Conservation (phyloP, 2,797 vertebrate genomes). For the Muraenolepis orangiensis region DNA sequence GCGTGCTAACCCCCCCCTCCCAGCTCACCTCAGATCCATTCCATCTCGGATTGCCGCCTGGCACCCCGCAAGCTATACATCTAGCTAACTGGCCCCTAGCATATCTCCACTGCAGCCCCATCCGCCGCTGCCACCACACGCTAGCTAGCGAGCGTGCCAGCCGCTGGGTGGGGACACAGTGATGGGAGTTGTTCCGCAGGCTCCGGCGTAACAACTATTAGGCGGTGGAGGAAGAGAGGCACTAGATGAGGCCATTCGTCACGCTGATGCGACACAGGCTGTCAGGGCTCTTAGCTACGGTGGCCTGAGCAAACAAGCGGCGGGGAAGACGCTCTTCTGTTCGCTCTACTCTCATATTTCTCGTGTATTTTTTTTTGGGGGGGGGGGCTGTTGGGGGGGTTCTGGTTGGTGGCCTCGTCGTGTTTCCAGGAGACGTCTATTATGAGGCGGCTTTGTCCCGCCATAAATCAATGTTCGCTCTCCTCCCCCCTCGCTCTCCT, state of each 20-base stretch:
- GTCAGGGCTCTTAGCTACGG: conserved; percentile 66
- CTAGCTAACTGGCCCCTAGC: conserved; percentile 4
- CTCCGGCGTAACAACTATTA: conserved; percentile 72
- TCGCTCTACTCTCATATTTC: conserved; percentile 55
- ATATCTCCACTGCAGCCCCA: conserved; percentile 2
- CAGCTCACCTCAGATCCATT: conserved; percentile 44
- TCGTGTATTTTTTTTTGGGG: conserved; percentile 41
- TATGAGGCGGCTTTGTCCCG: conserved; percentile 61
- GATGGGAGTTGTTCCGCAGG: conserved; percentile 68
- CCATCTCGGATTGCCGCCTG: conserved; percentile 24
- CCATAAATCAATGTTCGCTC: conserved; percentile 65
- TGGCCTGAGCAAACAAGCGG: conserved; percentile 44
- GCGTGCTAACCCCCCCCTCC: conserved; percentile 48
- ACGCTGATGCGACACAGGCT: conserved; percentile 70
- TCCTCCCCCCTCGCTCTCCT: not conserved
- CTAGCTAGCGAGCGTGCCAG: conserved; percentile 28
- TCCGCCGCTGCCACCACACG: conserved; percentile 29
- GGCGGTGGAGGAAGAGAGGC: conserved; percentile 62
- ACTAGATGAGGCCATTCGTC: conserved; percentile 74
- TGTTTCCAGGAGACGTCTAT: conserved; percentile 72
- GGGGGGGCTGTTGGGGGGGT: not conserved
- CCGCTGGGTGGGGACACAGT: conserved; percentile 53
- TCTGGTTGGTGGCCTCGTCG: conserved; percentile 44
- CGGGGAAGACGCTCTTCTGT: conserved; percentile 52
- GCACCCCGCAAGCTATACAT: conserved; percentile 3